Base-by-base conservation (phyloP, 1,140 invertebrate species). In the Conus ventricosus region DNA sequence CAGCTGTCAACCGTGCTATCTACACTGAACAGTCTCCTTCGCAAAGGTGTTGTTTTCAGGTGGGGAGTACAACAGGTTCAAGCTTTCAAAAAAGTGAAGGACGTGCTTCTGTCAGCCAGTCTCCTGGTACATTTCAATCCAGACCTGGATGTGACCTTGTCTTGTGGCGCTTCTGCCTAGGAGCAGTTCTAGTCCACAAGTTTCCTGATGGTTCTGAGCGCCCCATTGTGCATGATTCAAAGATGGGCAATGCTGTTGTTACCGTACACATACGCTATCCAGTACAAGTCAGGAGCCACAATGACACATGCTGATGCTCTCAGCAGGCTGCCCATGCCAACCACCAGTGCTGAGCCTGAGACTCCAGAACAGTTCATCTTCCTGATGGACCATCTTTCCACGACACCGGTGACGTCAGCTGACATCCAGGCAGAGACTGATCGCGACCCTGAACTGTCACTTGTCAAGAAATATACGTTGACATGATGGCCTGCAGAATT, bases 261-360 rank as follows among this genome's bases (percentile, higher is more conserved):
- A 54, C 90, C 85, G 7, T 95, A 94, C 91, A 81, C 94, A 67
- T 95, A 94, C 89, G 90, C 91, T 25, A 91, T 95, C 85, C 80
- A 39, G 39, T 39, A 39, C 39, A 39, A 39, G 39, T 39, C 39
- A 39, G 39, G 39, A 39, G 39, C 39, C 91, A 82, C 93, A 94
- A 84, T 89, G 89, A 91, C 92, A 2, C 51, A 88, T 17, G 87
- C 91, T 8, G 91, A 93, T 85, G 90, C 90, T 63, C 91, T 94
- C 51, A 91, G 89, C 60, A 91, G 92, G 88, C 92, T 90, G 13
- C 90, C 95, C 75, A 60, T 53, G 63, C 39, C 55, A 0, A 4
- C 20, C 13, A 53, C 78, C 8, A 54, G 25, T 20, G 78, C 55
- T 23, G 4, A 55, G 17, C 6, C 23, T 5, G 27, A 60, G 4